Percentiles rank a stretch among this genome's conserved stretches.
phyloP scores from a whole-genome alignment of 2,113 vertebrate species.

The Chascanopsetta lugubris region DNA sequence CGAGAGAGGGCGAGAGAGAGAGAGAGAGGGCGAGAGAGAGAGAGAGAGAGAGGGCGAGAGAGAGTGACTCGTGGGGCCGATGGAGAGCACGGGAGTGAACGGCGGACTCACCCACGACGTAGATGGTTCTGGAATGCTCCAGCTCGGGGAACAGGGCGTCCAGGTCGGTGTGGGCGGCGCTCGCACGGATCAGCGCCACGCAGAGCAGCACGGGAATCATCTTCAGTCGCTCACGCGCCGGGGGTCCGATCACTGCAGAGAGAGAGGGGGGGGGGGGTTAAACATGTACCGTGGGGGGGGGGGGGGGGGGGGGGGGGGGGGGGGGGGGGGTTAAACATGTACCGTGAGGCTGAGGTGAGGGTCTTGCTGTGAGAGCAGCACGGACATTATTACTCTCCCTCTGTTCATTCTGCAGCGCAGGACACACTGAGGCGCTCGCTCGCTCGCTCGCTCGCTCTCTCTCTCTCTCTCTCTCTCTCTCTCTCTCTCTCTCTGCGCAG shows the following conservation, averaged over 20 bases:
- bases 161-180: constrained; percentile 81
- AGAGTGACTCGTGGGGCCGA: no score
- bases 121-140: constrained; percentile 88
- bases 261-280: constrained; percentile 35
- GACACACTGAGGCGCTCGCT: no score
- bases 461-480: no score
- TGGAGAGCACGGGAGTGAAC: no score
- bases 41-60: no score
- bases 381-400: no score
- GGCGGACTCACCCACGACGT: constrained; percentile 88
- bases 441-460: no score
- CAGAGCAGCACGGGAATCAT: constrained; percentile 90
- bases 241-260: constrained; percentile 85
- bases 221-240: constrained; percentile 75
- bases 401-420: not conserved
- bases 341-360: constrained; percentile 1
- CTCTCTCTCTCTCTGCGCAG: constrained; percentile 62
- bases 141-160: constrained; percentile 81
- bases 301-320: not conserved
- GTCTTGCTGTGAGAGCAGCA: no score
- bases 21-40: no score
- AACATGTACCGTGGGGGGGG: no score
- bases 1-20: no score
- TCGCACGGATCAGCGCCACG: constrained; percentile 86
- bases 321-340: constrained; percentile 1